Evolutionary conservation across 1,140 invertebrate species (phyloP).

Genomic region (Daktulosphaira vitifoliae): DNA sequence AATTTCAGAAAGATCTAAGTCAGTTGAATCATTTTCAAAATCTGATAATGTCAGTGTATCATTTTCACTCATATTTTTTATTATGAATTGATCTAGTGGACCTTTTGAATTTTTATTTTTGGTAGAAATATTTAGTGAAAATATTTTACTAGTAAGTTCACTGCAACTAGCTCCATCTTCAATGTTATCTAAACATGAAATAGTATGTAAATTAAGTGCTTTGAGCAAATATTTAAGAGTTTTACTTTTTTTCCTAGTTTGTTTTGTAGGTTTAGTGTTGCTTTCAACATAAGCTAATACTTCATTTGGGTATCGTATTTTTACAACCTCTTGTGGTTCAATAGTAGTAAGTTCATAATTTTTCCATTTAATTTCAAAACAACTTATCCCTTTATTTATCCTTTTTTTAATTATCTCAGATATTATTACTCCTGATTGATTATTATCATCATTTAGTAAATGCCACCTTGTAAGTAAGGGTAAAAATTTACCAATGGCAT

Average conservation of each 20-base stretch:
- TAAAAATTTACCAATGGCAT: constrained; percentile 67
- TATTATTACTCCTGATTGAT: constrained; percentile 33
- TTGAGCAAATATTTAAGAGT: neutral
- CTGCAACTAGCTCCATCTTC: neutral
- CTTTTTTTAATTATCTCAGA: constrained; percentile 37
- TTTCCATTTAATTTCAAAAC: constrained; percentile 43
- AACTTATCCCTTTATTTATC: constrained; percentile 34
- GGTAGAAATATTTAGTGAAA: neutral
- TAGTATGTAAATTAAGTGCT: neutral
- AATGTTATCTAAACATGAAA: neutral
- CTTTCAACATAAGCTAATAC: constrained; percentile 53
- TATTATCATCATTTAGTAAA: constrained; percentile 43
- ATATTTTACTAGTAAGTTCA: neutral
- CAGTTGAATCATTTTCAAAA: constrained; percentile 35
- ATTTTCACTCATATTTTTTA: neutral
- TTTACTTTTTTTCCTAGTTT: constrained; percentile 10
- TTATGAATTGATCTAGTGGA: neutral
- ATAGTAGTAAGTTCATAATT: constrained; percentile 51
- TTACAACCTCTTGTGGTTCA: constrained; percentile 57
- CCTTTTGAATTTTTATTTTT: neutral
- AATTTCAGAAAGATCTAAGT: constrained; percentile 35
- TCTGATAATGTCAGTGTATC: constrained; percentile 36
- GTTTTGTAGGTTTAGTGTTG: constrained; percentile 44
- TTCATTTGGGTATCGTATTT: constrained; percentile 56
- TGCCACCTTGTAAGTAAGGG: constrained; percentile 67